Evolutionary conservation across 2,797 vertebrate genomes (phyloP).

Genomic region (Enteromius radiatus): DNA sequence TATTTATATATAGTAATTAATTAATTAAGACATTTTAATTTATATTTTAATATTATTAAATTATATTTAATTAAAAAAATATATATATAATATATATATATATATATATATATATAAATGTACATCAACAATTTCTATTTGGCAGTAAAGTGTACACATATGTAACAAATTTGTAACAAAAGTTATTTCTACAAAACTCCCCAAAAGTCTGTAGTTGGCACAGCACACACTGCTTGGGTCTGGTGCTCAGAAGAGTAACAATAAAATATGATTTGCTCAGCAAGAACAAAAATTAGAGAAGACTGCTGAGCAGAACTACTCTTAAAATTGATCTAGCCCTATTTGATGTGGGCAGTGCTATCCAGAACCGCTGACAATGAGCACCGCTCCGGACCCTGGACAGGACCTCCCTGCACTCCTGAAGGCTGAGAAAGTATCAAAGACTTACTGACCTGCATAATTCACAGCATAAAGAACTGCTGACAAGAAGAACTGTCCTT

Average conservation of each 20-base stretch:
- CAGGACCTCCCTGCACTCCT: conserved; percentile 17
- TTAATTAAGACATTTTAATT: no score
- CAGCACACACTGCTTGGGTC: neutral
- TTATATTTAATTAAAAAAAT: neutral
- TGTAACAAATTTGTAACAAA: neutral
- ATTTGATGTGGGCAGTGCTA: conserved; percentile 16
- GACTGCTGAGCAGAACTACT: conserved; percentile 10
- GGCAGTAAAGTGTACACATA: neutral
- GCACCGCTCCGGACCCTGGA: neutral
- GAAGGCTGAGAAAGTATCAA: conserved; percentile 44
- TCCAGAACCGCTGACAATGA: conserved; percentile 41
- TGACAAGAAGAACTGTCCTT: conserved; percentile 55
- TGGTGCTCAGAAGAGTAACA: conserved; percentile 2
- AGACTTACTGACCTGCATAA: conserved; percentile 53
- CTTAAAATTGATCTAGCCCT: neutral
- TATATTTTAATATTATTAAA: no score
- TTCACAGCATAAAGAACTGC: conserved; percentile 55
- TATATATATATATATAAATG: no score
- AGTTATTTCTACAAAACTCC: neutral
- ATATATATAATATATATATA: no score
- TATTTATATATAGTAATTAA: no score
- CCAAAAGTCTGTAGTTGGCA: conserved; percentile 14
- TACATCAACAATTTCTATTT: neutral
- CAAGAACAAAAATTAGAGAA: conserved; percentile 1
- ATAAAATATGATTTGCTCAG: conserved; percentile 26